Evolutionary conservation across 2,113 vertebrate genomes (phyloP).

Genomic region (Quiscalus mexicanus): DNA sequence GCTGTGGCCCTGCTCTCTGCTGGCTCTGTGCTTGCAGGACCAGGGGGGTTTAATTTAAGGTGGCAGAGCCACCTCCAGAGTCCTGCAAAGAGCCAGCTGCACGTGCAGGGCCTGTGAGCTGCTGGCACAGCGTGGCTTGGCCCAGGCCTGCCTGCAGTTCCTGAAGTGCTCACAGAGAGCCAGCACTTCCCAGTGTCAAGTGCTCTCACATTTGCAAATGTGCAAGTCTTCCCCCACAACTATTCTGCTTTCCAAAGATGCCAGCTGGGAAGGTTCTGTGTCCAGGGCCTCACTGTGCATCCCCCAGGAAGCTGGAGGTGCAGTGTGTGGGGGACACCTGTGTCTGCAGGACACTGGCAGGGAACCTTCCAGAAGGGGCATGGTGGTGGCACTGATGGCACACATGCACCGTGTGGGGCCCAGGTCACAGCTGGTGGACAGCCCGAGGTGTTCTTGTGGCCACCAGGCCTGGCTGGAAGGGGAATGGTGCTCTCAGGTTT

Average conservation of each 20-base stretch:
- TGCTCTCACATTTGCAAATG: background rate
- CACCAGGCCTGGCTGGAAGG: background rate
- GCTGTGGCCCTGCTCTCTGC: background rate
- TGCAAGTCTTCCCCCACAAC: background rate
- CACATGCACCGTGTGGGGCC: accelerated
- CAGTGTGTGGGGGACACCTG: background rate
- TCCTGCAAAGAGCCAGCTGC: background rate
- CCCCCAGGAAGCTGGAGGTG: background rate
- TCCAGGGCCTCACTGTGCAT: accelerated
- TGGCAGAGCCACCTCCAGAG: background rate
- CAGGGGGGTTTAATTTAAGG: background rate
- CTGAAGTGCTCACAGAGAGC: background rate
- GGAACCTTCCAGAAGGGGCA: background rate
- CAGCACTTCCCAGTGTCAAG: background rate
- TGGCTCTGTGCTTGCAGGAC: background rate
- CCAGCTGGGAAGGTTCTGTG: background rate
- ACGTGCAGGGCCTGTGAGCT: accelerated
- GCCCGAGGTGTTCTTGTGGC: background rate
- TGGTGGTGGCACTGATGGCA: background rate
- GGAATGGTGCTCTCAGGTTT: background rate
- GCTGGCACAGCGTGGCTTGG: accelerated
- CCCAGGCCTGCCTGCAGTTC: accelerated
- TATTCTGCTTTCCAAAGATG: background rate
- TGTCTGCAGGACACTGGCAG: background rate
- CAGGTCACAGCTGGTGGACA: background rate